Evolutionary conservation across 2,113 vertebrate genomes (phyloP), one percentile per base, ranked within the genome.

Genomic region (Pygoscelis adeliae): DNA sequence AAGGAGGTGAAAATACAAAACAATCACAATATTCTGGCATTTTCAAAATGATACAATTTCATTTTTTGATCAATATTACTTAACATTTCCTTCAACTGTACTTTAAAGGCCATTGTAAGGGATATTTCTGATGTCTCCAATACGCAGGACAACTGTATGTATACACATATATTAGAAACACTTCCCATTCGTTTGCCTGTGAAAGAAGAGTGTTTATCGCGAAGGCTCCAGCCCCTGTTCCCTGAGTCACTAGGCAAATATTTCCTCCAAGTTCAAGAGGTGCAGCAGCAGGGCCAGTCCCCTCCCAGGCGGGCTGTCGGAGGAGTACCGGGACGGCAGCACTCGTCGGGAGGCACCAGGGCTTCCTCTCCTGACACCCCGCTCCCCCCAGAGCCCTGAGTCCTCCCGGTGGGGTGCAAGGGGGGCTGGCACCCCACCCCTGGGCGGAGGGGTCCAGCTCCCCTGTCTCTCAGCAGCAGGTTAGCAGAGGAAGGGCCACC

Each of bases 361-460:
- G 18, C 38, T 76, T 20, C 17, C n/a, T 65, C n/a, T 49, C 72
- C 17, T 11, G 26, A 32, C 15, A 25, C 6, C 26, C 12, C 29
- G 21, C 25, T 67, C 5, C 6, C 23, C 25, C 4, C 1, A 1
- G 36, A 62, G 47, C 74, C 55, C 12, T 4, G 19, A 38, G 27
- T 29, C 5, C 50, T 38, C 34, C 42, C 1, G 1, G 32, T 0
- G 0, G 25, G n/a, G 14, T 49, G 25, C 36, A 56, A 16, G 38
- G 26, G 9, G 10, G 20, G 15, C 38, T 44, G 21, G 29, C 38
- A 44, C 7, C 13, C n/a, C n/a, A n/a, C n/a, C 34, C 62, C 22
- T 15, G 38, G 32, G 62, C 3, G 2, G 36, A 27, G 32, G 38
- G 18, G 6, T 34, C 34, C 62, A 22, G 42, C 30, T 30, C 29